A percentile compares a stretch with the other conserved stretches of the same genome.
phyloP scores from a whole-genome alignment of 2,113 vertebrate species.

The Cichladusa arquata region DNA sequence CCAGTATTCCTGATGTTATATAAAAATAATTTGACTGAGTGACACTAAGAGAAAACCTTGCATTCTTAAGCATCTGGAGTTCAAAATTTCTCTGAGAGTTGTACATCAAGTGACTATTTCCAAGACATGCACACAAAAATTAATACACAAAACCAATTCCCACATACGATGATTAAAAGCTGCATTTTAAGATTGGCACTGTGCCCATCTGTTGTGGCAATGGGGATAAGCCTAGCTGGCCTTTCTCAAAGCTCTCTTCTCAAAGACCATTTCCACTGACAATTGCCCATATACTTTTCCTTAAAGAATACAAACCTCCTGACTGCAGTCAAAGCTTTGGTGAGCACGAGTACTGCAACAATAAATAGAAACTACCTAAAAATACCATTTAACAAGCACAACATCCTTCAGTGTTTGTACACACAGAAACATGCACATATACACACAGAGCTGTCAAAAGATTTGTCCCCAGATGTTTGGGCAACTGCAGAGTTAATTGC shows the following conservation, averaged over 20 bases:
- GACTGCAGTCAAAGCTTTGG: neutral
- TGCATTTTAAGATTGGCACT: neutral
- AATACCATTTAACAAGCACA: neutral
- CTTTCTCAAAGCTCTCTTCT: neutral
- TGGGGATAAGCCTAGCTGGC: neutral
- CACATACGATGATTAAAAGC: neutral
- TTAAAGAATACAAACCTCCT: neutral
- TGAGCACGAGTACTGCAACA: neutral
- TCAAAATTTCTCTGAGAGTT: neutral
- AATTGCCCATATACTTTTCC: neutral
- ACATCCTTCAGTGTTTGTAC: neutral
- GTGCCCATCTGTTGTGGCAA: neutral
- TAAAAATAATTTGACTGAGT: neutral
- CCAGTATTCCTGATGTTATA: neutral
- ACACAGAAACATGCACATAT: accelerated
- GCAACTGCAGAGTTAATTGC: neutral
- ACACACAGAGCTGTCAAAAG: neutral
- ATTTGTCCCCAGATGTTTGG: neutral
- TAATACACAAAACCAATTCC: neutral
- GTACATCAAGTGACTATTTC: neutral
- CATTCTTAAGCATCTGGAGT: accelerated
- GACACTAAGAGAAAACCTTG: neutral
- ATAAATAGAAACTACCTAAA: neutral
- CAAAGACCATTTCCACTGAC: neutral
- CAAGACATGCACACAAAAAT: neutral